Evolutionary conservation across 2,797 vertebrate species (phyloP).

Genomic region (Tamandua tetradactyla): DNA sequence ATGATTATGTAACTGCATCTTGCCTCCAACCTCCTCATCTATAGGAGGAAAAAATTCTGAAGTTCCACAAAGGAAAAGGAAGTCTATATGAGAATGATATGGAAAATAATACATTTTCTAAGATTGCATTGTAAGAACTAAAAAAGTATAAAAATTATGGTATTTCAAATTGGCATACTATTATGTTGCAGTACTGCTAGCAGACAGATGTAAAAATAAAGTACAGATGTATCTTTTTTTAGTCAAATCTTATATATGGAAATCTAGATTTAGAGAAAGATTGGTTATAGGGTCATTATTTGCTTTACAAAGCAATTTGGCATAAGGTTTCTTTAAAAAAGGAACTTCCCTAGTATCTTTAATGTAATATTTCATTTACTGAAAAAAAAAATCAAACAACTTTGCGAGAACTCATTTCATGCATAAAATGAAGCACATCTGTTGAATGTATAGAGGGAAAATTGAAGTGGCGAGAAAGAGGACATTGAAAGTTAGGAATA

Average conservation of each 20-base stretch:
- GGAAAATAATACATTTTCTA: slow-evolving; percentile 72
- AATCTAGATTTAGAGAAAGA: slow-evolving; percentile 73
- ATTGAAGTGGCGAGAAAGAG: slow-evolving; percentile 43
- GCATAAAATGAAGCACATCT: slow-evolving; percentile 66
- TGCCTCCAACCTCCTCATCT: background rate
- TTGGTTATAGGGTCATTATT: slow-evolving; percentile 78
- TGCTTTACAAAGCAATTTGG: slow-evolving; percentile 76
- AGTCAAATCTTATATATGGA: slow-evolving; percentile 70
- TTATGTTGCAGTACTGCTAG: slow-evolving; percentile 67
- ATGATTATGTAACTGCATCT: background rate
- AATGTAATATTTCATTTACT: slow-evolving; percentile 72
- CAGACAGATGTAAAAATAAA: slow-evolving; percentile 77
- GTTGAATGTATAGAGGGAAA: slow-evolving; percentile 59
- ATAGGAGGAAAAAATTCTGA: background rate
- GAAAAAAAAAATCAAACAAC: slow-evolving; percentile 60
- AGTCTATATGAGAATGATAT: slow-evolving; percentile 27
- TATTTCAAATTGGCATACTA: slow-evolving; percentile 74
- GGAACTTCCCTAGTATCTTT: slow-evolving; percentile 53
- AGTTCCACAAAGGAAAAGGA: slow-evolving; percentile 54
- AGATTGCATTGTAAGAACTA: slow-evolving; percentile 72
- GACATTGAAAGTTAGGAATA: slow-evolving; percentile 9
- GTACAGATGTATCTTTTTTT: slow-evolving; percentile 64
- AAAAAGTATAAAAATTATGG: slow-evolving; percentile 72
- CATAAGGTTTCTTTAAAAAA: slow-evolving; percentile 67
- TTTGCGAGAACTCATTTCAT: slow-evolving; percentile 65